These are phyloP conservation scores for Pyrgilauda ruficollis DNA, from an alignment of 2,113 vertebrate genomes.

Conservation along the genomic window DNA sequence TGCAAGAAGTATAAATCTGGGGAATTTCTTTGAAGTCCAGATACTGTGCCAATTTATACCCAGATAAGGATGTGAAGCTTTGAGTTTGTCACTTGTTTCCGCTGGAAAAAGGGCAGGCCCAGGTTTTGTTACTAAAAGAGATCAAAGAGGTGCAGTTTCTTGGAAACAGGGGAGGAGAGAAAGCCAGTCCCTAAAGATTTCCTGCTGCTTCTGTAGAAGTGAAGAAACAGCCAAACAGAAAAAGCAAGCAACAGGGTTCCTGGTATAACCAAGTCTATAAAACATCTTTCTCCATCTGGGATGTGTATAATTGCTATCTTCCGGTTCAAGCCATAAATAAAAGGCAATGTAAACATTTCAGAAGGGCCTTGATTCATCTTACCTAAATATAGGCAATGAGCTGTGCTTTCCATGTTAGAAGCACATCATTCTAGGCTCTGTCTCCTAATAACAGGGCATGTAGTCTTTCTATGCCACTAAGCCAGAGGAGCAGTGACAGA, in stretches of 20 bases:
- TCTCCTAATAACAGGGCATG: background rate
- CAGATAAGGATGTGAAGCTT: background rate
- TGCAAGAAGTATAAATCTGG: background rate
- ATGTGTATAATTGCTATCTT: constrained; percentile 14
- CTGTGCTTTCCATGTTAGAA: background rate
- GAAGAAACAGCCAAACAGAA: constrained; percentile 28
- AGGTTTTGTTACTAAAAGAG: constrained; percentile 6
- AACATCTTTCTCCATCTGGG: constrained; percentile 42
- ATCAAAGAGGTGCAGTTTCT: constrained; percentile 36
- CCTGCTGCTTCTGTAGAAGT: constrained; percentile 29
- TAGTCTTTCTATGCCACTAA: background rate
- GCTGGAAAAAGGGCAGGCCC: background rate
- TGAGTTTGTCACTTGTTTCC: background rate
- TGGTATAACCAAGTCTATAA: constrained; percentile 4
- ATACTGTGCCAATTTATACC: background rate
- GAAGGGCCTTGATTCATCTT: constrained; percentile 12
- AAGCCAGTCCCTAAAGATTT: constrained; percentile 15
- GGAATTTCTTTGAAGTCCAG: background rate
- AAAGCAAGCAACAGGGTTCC: constrained; percentile 5
- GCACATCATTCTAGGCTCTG: background rate
- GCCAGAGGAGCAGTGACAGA: background rate
- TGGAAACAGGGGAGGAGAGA: constrained; percentile 8
- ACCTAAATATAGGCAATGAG: constrained; percentile 47
- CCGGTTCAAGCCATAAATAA: constrained; percentile 23
- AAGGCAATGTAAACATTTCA: constrained; percentile 40